phyloP scores from a whole-genome alignment of 2,113 vertebrate species.

The Collichthys lucidus region DNA sequence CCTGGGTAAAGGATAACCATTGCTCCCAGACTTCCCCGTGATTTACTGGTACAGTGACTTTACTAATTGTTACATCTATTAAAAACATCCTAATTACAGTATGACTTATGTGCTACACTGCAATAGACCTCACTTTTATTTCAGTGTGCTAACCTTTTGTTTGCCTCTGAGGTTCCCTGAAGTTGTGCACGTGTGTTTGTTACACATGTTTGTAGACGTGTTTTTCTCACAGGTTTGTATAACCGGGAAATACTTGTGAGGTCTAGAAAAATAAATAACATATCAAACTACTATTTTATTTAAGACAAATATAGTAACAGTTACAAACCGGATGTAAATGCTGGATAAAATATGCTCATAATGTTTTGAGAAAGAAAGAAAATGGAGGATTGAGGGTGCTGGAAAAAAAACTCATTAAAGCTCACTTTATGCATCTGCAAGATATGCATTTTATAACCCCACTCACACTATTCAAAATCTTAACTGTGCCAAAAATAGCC shows the following conservation, averaged over 20 bases:
- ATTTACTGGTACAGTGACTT: slow-evolving; percentile 76
- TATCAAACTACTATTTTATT: slow-evolving; percentile 5
- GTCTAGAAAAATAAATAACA: slow-evolving; percentile 34
- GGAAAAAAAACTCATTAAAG: slow-evolving; percentile 28
- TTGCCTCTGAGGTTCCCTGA: slow-evolving; percentile 61
- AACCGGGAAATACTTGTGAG: slow-evolving; percentile 7
- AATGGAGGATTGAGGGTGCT: not conserved
- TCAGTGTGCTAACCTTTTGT: slow-evolving; percentile 70
- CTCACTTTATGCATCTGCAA: slow-evolving; percentile 53
- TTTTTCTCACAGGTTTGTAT: not conserved
- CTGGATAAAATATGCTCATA: slow-evolving; percentile 24
- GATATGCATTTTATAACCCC: slow-evolving; percentile 55
- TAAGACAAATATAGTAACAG: slow-evolving; percentile 12
- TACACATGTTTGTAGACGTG: slow-evolving; percentile 3
- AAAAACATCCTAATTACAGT: slow-evolving; percentile 68
- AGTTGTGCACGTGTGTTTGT: slow-evolving; percentile 30
- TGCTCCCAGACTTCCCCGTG: slow-evolving; percentile 61
- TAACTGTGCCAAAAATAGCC: slow-evolving; percentile 62
- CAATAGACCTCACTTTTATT: slow-evolving; percentile 51
- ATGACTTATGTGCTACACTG: slow-evolving; percentile 68
- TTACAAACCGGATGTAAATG: not conserved
- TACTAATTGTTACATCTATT: slow-evolving; percentile 82
- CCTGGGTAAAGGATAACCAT: slow-evolving; percentile 76
- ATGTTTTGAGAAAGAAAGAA: slow-evolving; percentile 38
- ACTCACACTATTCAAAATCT: slow-evolving; percentile 39